Base-by-base conservation (phyloP, 2,888 invertebrate species). In the Leptura quadrifasciata region DNA sequence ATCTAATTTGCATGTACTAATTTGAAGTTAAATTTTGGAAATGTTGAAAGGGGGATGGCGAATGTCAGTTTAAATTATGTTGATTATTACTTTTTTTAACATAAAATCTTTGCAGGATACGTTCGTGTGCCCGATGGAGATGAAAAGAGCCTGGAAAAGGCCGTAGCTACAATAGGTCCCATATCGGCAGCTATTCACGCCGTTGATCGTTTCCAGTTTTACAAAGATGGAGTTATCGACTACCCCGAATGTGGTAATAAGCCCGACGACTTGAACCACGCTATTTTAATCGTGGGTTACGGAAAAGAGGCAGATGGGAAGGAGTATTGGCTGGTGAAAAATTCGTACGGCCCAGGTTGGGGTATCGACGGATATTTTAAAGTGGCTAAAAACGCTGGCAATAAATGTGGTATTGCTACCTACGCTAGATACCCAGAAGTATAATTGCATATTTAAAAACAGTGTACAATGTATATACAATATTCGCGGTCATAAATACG, bases 231-330 rank as follows among this genome's bases (percentile, higher is more conserved):
- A 9, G 15, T 69, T 0, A 58, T 58, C n/a, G 55, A 69, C 31
- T 31, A 69, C 21, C 21, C 39, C 1, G 39, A 69, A 0, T 69
- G 69, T 39, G 24, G 58, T 9, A 69, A 69, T n/a, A 17, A 18
- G 4, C 39, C 47, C 0, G 47, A n/a, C n/a, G 17, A 72, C 15
- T 31, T 61, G 55, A 72, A 72, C 55, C 72, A 72, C 31, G 55
- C 72, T 4, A n/a, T 72, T 20, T 21, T 72, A 9, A 47, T 72
- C 12, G 72, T 72, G 8, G 72, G 72, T 2, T 72, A 72, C 27
- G 72, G 72, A n/a, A 72, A 72, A 15, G 72, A 72, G 21, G 63
- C 63, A 2, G 61, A 64, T 6, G 72, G 65, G 6, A 57, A 35
- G 24, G 21, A 69, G 24, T 69, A 39, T 9, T 69, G 69, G 69